Base-by-base conservation (phyloP, 2,888 invertebrate species). In the Macaria liturata region DNA sequence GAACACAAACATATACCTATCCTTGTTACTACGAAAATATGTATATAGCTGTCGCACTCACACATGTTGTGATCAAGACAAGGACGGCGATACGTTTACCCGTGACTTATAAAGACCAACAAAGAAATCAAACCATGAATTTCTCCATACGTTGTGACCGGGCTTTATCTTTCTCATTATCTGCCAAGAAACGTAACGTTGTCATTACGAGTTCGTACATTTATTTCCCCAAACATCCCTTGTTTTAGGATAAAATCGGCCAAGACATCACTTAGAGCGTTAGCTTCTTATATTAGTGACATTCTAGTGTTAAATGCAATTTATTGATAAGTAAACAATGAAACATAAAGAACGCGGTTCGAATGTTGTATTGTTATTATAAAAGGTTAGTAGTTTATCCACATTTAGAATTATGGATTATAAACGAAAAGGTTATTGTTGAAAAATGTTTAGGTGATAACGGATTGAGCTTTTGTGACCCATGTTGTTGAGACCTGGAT, bases 271-370 rank as follows among this genome's bases (percentile, higher is more conserved):
- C 78, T 68, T 74, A 74, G 80, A 75, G 75, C 84, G 81, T 86
- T 88, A 91, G 87, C 84, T 89, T 90, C 86, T 89, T 89, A 89
- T 83, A 86, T 92, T 92, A 92, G 92, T 91, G 91, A 91, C 92
- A 91, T 86, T 69, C 76, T 90, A 90, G 91, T 87, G 85, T 85
- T 88, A 82, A 84, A 86, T 81, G 80, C 80, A 66, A 61, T 82
- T 86, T 80, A 86, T 46, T 82, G 73, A 76, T 81, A 81, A 81
- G 80, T 77, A 78, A 81, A 78, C 59, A 77, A 80, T 75, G 78
- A 76, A 74, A 75, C 80, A 71, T 74, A 78, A 80, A 82, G 86
- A 83, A 84, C 84, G 74, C 78, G 82, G 86, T 85, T 90, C 86
- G 81, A 79, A 80, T 83, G 86, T 88, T 88, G 90, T 90, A 90